phyloP scores from a whole-genome alignment of 35 echinoderm and acorn worm genomes.

The Apostichopus californicus region DNA sequence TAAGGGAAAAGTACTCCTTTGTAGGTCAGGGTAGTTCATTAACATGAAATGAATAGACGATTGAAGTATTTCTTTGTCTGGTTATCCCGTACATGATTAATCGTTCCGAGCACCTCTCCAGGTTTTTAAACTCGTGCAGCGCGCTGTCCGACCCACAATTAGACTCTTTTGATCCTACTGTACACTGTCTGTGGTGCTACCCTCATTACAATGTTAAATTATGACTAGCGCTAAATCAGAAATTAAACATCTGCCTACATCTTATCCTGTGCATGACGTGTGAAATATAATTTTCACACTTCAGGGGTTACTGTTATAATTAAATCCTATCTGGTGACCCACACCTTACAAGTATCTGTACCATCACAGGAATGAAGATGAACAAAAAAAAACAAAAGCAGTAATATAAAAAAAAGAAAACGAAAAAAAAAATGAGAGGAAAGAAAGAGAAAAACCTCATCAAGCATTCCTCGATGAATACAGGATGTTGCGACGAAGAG shows the following conservation, averaged over 20 bases:
- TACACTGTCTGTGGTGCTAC: no score
- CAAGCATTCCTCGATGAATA: background rate
- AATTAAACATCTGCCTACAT: slow-evolving; percentile 58
- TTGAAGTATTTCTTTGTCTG: no score
- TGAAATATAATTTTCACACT: slow-evolving; percentile 63
- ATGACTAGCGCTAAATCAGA: slow-evolving; percentile 25
- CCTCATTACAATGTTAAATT: slow-evolving; percentile 50
- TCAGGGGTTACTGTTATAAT: slow-evolving; percentile 16
- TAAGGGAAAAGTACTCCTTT: no score
- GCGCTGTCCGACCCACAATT: background rate
- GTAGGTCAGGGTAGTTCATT: no score
- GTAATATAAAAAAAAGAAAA: background rate
- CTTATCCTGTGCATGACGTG: slow-evolving; percentile 31
- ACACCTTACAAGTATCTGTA: slow-evolving; percentile 22
- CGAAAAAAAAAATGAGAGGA: background rate
- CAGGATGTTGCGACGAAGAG: background rate
- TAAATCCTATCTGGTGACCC: slow-evolving; percentile 37
- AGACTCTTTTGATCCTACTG: background rate
- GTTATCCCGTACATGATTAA: no score
- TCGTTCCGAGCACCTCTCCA: no score
- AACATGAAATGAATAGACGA: no score
- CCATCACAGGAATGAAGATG: background rate
- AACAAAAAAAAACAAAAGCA: background rate
- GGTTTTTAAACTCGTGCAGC: background rate
- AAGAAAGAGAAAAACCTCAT: background rate